Conservation (phyloP, 1,140 invertebrate species). For the Drosophila setifemur region DNA sequence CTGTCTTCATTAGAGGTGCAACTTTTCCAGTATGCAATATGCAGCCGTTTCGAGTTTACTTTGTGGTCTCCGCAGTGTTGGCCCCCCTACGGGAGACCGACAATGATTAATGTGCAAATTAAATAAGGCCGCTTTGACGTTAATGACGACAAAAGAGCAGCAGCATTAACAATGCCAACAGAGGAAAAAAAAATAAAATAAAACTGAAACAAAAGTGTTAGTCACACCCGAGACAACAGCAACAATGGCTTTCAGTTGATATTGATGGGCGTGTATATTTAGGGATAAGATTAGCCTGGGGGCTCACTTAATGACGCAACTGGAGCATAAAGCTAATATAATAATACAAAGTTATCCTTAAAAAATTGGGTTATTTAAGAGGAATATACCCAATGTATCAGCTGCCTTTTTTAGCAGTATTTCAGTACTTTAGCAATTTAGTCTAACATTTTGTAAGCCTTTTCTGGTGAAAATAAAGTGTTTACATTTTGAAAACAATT, state of each 20-base stretch:
- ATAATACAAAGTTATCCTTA: background rate
- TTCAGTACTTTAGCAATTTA: too few species aligned
- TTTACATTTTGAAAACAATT: too few species aligned
- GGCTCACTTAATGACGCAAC: slow-evolving; percentile 24
- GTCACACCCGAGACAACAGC: slow-evolving; percentile 32
- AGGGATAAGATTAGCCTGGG: slow-evolving; percentile 18
- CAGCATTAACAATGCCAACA: slow-evolving; percentile 45
- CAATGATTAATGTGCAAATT: slow-evolving; percentile 77
- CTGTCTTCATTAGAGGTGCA: slow-evolving; percentile 42
- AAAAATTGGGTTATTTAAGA: background rate
- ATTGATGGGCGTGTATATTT: slow-evolving; percentile 23
- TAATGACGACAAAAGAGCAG: slow-evolving; percentile 71
- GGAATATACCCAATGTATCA: background rate
- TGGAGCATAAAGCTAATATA: slow-evolving; percentile 20
- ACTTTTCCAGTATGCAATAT: slow-evolving; percentile 33
- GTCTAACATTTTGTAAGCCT: too few species aligned
- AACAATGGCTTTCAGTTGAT: slow-evolving; percentile 11
- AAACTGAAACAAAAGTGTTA: slow-evolving; percentile 35
- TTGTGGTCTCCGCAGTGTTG: background rate
- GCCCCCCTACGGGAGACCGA: slow-evolving; percentile 6
- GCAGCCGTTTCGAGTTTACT: background rate
- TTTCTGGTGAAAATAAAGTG: too few species aligned
- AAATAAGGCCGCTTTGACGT: slow-evolving; percentile 69
- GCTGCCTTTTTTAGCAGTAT: too few species aligned
- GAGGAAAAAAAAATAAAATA: background rate